phyloP scores from a whole-genome alignment of 2,113 vertebrate species.

The Notiomystis cincta region DNA sequence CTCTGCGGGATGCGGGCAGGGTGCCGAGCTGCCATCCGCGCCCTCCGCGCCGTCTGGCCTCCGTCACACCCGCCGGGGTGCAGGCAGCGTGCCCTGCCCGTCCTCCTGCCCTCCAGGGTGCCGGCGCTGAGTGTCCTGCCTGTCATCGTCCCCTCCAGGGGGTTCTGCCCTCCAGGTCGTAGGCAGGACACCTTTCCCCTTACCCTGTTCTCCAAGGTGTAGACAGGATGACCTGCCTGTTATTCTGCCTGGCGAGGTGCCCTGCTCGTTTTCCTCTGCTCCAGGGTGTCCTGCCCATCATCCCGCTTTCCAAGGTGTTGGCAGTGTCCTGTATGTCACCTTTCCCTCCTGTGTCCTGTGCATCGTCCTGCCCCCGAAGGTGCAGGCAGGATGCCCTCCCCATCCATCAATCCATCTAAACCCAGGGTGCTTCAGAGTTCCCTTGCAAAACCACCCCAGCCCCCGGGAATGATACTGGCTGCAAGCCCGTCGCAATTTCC shows the following conservation, averaged over 20 bases:
- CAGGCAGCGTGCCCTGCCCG: not conserved
- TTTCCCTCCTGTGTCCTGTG: not conserved
- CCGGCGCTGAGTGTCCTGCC: too few relatives aligned
- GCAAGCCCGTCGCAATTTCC: accelerated
- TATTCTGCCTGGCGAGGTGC: not conserved
- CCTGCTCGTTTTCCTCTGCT: not conserved
- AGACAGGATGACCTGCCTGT: not conserved
- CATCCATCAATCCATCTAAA: not conserved
- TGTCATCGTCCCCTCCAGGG: too few relatives aligned
- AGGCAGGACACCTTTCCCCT: not conserved
- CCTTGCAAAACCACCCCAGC: not conserved
- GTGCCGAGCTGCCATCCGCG: too few relatives aligned
- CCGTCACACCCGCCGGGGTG: not conserved
- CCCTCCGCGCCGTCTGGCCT: too few relatives aligned
- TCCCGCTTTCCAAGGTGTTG: not conserved
- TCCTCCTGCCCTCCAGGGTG: accelerated
- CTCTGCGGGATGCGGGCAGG: not conserved
- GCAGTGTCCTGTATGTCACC: not conserved
- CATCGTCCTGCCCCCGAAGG: accelerated
- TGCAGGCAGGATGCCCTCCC: not conserved
- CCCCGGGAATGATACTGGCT: not conserved
- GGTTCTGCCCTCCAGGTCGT: not conserved
- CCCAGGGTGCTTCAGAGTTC: not conserved
- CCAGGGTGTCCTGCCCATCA: not conserved
- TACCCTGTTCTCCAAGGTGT: not conserved